Evolutionary conservation across 2,797 vertebrate genomes (phyloP).

Genomic region (Gadopsis marmoratus): DNA sequence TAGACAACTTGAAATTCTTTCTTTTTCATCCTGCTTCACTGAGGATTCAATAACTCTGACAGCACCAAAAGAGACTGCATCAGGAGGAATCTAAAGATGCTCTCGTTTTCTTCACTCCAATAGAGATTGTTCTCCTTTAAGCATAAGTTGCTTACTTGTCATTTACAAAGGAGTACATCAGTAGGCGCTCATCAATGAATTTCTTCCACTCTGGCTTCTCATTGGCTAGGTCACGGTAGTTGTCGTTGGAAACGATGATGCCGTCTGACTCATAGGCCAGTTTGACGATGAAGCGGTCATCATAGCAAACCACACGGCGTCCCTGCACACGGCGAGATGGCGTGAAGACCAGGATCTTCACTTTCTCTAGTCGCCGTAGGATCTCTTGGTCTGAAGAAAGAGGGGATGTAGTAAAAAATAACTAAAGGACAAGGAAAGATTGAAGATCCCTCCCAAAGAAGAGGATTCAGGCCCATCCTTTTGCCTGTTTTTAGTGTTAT

Average conservation of each 20-base stretch:
- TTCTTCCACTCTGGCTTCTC: constrained; percentile 99
- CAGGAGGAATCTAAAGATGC: neutral
- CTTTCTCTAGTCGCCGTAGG: constrained; percentile 93
- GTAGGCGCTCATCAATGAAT: constrained; percentile 95
- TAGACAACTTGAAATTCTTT: neutral
- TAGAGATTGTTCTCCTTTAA: neutral
- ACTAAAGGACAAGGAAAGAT: neutral
- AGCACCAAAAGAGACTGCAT: neutral
- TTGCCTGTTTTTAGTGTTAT: neutral
- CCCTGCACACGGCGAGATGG: constrained; percentile 96
- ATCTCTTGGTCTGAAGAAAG: constrained; percentile 92
- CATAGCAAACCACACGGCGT: constrained; percentile 96
- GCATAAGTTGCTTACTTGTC: constrained; percentile 92
- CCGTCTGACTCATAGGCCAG: constrained; percentile 96
- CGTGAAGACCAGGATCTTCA: constrained; percentile 97
- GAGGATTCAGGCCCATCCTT: neutral
- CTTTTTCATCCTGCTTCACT: neutral
- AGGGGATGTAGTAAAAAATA: neutral
- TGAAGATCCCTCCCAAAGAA: neutral
- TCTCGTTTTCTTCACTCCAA: neutral
- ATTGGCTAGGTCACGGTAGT: constrained; percentile 97
- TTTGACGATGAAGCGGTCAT: constrained; percentile 98
- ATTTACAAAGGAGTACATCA: constrained; percentile 99
- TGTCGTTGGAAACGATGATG: constrained; percentile 98
- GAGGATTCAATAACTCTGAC: neutral